Conservation (phyloP, 2,113 vertebrate species). For the Osmerus eperlanus region DNA sequence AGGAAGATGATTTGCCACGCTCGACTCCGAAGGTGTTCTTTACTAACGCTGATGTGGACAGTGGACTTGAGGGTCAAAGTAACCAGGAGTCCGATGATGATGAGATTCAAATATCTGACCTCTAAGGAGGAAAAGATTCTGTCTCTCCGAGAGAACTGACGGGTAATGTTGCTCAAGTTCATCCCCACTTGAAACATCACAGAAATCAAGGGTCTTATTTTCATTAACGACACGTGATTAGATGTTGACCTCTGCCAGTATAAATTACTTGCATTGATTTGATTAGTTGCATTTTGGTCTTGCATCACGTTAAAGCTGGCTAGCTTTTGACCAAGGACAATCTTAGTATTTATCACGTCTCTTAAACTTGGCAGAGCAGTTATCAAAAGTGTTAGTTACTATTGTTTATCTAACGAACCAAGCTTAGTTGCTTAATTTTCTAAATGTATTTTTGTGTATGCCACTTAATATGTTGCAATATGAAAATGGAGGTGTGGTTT, state of each 20-base stretch:
- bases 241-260: too few species aligned
- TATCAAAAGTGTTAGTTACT: too few species aligned
- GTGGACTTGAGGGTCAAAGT: slow-evolving; percentile 49
- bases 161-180: too few species aligned
- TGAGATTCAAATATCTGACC: not conserved
- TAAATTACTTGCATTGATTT: too few species aligned
- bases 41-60: slow-evolving; percentile 44
- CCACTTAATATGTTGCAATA: not conserved
- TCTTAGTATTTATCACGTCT: too few species aligned
- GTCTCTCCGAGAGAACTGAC: not conserved
- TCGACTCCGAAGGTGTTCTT: slow-evolving; percentile 29
- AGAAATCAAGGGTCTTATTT: too few species aligned
- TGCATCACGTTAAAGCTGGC: too few species aligned
- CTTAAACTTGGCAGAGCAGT: too few species aligned
- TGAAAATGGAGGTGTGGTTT: not conserved
- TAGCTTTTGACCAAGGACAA: too few species aligned
- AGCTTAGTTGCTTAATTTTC: not conserved
- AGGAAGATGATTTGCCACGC: not conserved
- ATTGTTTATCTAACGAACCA: not conserved
- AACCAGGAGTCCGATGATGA: slow-evolving; percentile 27
- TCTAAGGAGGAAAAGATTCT: slow-evolving; percentile 30
- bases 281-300: too few species aligned
- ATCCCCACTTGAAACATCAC: too few species aligned
- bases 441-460: not conserved
- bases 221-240: too few species aligned